Evolutionary conservation across 2,888 invertebrate genomes (phyloP), one percentile per base, ranked within the genome.

Genomic region (Helleia helle): DNA sequence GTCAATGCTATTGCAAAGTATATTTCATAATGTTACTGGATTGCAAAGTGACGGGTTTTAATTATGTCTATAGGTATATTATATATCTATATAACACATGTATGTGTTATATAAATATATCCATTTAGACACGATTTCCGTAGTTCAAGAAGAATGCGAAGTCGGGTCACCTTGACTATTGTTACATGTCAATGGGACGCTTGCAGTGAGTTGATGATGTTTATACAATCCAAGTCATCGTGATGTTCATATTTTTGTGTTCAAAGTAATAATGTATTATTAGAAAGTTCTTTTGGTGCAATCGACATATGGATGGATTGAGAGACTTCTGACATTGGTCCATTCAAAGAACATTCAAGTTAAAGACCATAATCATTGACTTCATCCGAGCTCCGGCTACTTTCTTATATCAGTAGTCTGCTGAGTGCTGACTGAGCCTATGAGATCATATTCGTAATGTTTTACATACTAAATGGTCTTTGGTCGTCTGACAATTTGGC

Each of bases 1-100:
- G 34, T 34, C 34, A 34, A 34, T 34, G 34, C 34, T 18, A 34
- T 34, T 34, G 34, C 34, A 34, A 34, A 34, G 34, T 18, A 7
- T 34, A 18, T 34, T 34, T 34, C 34, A 34, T 34, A 34, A 34
- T 18, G 17, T 1, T n/a, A n/a, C 7, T 34, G 4, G 18, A 34
- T 34, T 34, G 22, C 34, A 34, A 34, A 34, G 34, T 34, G 34
- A 22, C 34, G 17, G 34, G 34, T 34, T 12, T 34, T 18, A 34
- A 34, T 11, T 34, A 12, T 18, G 22, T 18, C 22, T 34, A 18
- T 34, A 12, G 18, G 22, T 34, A 7, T n/a, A n/a, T n/a, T n/a
- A n/a, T n/a, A n/a, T n/a, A n/a, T n/a, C n/a, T n/a, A n/a, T n/a
- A n/a, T n/a, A 8, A 28, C 29, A 22, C 34, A 34, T 18, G 34